phyloP scores from a whole-genome alignment of 2,888 invertebrate genomes.

The Thymelicus lineola region DNA sequence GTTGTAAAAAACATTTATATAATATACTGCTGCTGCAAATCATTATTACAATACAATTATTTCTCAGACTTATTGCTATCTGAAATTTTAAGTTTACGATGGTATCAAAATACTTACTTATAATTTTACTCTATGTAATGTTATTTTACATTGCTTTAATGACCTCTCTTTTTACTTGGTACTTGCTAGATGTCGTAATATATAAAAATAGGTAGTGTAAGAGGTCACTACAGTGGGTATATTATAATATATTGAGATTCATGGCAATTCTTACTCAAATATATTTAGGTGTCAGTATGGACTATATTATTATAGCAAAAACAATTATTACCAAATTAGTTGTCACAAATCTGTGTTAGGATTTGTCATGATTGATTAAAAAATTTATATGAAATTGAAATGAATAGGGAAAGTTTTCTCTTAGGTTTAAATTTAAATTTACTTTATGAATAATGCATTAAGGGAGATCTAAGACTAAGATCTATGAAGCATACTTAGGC shows the following conservation, averaged over 20 bases:
- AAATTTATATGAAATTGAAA: too few relatives aligned
- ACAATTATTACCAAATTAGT: too few relatives aligned
- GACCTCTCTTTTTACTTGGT: constrained; percentile 12
- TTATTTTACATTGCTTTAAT: constrained; percentile 22
- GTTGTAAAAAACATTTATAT: constrained; percentile 22
- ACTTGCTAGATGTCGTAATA: constrained; percentile 24
- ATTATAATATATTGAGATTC: constrained; percentile 18
- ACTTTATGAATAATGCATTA: too few relatives aligned
- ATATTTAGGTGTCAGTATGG: neutral
- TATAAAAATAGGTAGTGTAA: constrained; percentile 2
- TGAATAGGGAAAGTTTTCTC: too few relatives aligned
- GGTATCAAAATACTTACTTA: constrained; percentile 33
- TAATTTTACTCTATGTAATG: constrained; percentile 22
- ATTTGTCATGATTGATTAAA: too few relatives aligned
- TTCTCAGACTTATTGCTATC: constrained; percentile 17
- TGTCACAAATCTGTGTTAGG: too few relatives aligned
- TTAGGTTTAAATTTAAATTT: too few relatives aligned
- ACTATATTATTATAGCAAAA: neutral
- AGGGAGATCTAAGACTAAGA: too few relatives aligned
- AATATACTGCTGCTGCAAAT: constrained; percentile 27
- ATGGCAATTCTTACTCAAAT: constrained; percentile 6
- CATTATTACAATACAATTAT: constrained; percentile 18
- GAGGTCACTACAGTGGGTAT: neutral
- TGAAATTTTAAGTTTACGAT: constrained; percentile 8
- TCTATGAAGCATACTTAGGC: too few relatives aligned